A percentile compares a stretch with the other conserved stretches of the same genome.
Conservation (phyloP, 2,797 vertebrate species). For the Onychomys arenicola region DNA sequence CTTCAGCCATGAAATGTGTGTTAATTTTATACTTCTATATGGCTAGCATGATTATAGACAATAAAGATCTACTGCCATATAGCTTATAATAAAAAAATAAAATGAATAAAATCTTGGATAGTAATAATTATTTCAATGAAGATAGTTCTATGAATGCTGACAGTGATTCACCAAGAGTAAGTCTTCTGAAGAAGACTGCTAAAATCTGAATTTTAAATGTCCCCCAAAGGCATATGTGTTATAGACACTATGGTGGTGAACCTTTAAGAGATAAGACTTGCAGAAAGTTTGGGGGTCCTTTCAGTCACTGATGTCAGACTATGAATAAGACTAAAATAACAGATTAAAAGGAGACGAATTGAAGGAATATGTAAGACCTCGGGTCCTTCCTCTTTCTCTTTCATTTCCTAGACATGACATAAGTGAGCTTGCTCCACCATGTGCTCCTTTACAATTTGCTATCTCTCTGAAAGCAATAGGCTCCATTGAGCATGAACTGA, state of each 20-base stretch:
- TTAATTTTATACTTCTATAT: background rate
- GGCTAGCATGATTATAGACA: background rate
- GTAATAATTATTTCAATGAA: background rate
- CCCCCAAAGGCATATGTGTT: background rate
- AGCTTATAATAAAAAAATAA: background rate
- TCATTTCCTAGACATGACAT: background rate
- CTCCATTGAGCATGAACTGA: background rate
- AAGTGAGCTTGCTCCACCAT: background rate
- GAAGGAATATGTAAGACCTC: background rate
- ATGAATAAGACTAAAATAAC: background rate
- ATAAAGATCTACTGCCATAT: background rate
- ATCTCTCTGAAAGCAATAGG: background rate
- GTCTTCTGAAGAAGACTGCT: background rate
- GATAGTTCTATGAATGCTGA: background rate
- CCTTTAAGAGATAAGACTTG: background rate
- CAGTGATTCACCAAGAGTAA: background rate
- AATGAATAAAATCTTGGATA: background rate
- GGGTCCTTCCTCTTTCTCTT: background rate
- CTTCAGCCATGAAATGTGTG: background rate
- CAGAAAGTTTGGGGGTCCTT: background rate
- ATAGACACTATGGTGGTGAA: background rate
- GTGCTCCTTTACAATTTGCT: background rate
- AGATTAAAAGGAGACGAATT: background rate
- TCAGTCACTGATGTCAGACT: background rate
- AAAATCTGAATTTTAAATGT: background rate